phyloP scores from a whole-genome alignment of 1,140 invertebrate genomes.

The Oncopodura yosiiana region DNA sequence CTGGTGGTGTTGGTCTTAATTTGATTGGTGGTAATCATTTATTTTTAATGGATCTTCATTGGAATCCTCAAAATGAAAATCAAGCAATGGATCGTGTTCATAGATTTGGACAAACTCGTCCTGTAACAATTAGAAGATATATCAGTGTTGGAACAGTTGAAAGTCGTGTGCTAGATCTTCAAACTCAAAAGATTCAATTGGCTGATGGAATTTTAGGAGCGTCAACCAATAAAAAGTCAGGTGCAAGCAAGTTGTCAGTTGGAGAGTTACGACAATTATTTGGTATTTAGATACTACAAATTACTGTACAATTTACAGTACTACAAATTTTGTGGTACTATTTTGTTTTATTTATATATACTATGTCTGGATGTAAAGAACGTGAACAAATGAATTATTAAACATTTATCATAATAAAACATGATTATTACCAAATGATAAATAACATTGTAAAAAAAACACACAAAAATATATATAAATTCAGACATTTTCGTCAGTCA shows the following conservation, averaged over 20 bases:
- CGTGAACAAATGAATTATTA: too few relatives aligned
- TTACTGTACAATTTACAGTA: too few relatives aligned
- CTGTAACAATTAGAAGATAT: conserved; percentile 76
- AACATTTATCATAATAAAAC: too few relatives aligned
- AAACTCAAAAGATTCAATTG: conserved; percentile 66
- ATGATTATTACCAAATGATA: too few relatives aligned
- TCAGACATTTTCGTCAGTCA: too few relatives aligned
- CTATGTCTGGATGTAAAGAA: too few relatives aligned
- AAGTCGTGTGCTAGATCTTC: conserved; percentile 64
- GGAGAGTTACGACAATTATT: conserved; percentile 71
- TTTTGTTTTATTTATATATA: too few relatives aligned
- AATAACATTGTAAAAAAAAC: too few relatives aligned
- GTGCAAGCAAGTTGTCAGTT: conserved; percentile 56
- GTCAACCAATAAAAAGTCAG: conserved; percentile 44
- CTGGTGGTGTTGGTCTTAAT: conserved; percentile 85
- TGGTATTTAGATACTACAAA: conserved; percentile 50
- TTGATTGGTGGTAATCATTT: conserved; percentile 82
- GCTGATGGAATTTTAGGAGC: conserved; percentile 67
- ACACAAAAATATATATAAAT: too few relatives aligned
- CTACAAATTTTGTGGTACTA: too few relatives aligned
- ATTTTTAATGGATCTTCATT: conserved; percentile 79
- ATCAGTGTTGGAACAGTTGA: conserved; percentile 74
- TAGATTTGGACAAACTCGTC: conserved; percentile 71
- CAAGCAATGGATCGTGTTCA: conserved; percentile 88
- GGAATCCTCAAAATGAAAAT: conserved; percentile 87